Percentiles rank a stretch among this genome's conserved stretches.
These are phyloP conservation scores for Antennarius striatus DNA, from an alignment of 2,113 vertebrate genomes.

Conservation along the genomic window DNA sequence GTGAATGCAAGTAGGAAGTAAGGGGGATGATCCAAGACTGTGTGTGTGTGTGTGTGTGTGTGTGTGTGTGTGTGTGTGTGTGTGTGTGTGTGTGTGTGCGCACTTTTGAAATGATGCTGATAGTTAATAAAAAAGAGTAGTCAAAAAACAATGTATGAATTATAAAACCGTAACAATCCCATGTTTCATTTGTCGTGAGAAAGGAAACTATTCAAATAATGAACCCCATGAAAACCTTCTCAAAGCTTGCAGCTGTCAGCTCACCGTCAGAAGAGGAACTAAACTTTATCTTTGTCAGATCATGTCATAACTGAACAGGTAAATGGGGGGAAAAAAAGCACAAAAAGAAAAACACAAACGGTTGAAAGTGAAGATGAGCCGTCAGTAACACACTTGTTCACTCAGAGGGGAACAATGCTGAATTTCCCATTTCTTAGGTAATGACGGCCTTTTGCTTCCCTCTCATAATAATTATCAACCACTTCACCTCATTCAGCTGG, in stretches of 20 bases:
- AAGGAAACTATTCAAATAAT: too few species aligned
- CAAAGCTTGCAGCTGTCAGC: conserved; percentile 37
- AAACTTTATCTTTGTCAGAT: conserved; percentile 39
- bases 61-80: not conserved
- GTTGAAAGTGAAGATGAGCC: not conserved
- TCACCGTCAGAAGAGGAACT: conserved; percentile 51
- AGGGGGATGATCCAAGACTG: conserved; percentile 43
- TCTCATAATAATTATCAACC: conserved; percentile 10
- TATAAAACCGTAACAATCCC: too few species aligned
- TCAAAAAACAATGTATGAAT: too few species aligned
- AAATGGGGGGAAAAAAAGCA: conserved; percentile 18
- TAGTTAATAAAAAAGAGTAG: too few species aligned
- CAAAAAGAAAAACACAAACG: conserved; percentile 1
- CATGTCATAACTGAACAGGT: conserved; percentile 27
- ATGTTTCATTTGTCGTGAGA: too few species aligned
- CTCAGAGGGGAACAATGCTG: conserved; percentile 57
- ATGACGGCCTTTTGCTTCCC: conserved; percentile 55
- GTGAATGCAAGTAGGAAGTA: conserved; percentile 65
- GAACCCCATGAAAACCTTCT: not conserved
- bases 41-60: not conserved
- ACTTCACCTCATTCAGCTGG: too few species aligned
- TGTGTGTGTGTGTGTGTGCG: not conserved
- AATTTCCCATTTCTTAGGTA: conserved; percentile 68
- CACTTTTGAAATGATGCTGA: too few species aligned
- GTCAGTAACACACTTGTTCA: conserved; percentile 30